Evolutionary conservation across 2,888 invertebrate species (phyloP), one percentile per base, ranked within the genome.

Genomic region (Patella depressa): DNA sequence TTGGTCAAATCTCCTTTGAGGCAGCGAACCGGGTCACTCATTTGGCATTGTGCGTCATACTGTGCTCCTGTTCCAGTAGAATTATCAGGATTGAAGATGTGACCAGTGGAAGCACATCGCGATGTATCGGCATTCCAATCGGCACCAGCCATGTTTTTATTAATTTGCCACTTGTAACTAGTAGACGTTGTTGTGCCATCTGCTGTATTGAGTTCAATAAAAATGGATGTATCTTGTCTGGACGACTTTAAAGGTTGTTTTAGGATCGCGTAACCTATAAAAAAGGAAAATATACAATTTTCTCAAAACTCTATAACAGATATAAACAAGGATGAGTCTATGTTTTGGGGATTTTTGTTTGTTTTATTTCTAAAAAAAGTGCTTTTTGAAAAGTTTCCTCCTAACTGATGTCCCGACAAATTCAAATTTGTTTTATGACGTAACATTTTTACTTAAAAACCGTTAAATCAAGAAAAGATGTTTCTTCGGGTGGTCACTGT

Each of bases 201-300:
- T 0, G 96, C 96, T 91, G 97, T 97, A 54, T 97, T 94, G 86
- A 98, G 92, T 90, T 97, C 96, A 55, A 96, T 93, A 79, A 96
- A 94, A 53, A 98, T 93, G 0, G 95, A 95, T 1, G 98, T 98
- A 85, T 98, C 98, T 78, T 95, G 94, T 94, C 95, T 95, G 0
- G 96, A 96, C 86, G 95, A 94, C 80, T 96, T 95, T 74, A 93
- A 93, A 0, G 95, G 94, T 91, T 98, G 97, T 1, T 96, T 93
- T 86, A 98, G 94, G 70, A 97, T 91, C 70, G 98, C 94, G 77
- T 95, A 93, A 0, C 97, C 65, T 65, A 24, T 24, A 19, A 19
- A n/a, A 19, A 19, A n/a, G 4, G 2, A 65, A 65, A 65, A 34
- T 34, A 34, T 34, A 34, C 5, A 34, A 34, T 34, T 34, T 34